Percentiles rank a stretch among this genome's conserved stretches.
These are phyloP conservation scores for Torymus texanus DNA, from an alignment of 2,888 invertebrate species.

Conservation along the genomic window DNA sequence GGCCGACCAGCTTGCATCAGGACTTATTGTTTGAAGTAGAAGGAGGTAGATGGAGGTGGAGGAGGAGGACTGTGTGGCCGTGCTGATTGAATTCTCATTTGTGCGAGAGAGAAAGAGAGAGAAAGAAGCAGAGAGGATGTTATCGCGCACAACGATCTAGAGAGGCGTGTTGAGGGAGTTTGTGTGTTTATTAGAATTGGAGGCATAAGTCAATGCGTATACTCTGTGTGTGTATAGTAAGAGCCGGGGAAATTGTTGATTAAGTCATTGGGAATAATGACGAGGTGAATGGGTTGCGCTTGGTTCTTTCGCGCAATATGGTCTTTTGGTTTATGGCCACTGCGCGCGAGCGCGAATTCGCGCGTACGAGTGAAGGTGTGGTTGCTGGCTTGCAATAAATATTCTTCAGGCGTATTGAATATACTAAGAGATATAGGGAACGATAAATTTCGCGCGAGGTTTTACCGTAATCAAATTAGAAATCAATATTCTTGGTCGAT, in stretches of 20 bases:
- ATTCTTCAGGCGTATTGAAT: no score
- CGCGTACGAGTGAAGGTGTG: no score
- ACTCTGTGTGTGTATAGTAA: no score
- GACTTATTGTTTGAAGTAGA: constrained; percentile 11
- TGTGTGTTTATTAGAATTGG: constrained; percentile 36
- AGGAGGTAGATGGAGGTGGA: neutral
- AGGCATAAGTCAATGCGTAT: neutral
- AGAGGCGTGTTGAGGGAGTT: constrained; percentile 9
- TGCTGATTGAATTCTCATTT: constrained; percentile 46
- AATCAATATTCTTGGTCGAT: no score
- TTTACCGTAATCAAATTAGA: no score
- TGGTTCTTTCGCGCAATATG: no score
- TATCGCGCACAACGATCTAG: constrained; percentile 6
- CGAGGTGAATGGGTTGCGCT: neutral
- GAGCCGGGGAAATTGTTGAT: neutral
- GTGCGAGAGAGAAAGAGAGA: neutral
- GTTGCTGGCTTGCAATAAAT: no score
- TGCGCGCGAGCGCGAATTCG: no score
- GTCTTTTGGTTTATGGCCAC: no score
- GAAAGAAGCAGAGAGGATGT: neutral
- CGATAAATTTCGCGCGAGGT: no score
- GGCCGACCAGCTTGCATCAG: neutral
- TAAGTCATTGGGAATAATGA: constrained; percentile 9
- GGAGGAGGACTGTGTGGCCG: no score
- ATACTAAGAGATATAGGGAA: neutral